Base-by-base conservation (phyloP, 2,797 vertebrate genomes). In the Pseudochirops cupreus region DNA sequence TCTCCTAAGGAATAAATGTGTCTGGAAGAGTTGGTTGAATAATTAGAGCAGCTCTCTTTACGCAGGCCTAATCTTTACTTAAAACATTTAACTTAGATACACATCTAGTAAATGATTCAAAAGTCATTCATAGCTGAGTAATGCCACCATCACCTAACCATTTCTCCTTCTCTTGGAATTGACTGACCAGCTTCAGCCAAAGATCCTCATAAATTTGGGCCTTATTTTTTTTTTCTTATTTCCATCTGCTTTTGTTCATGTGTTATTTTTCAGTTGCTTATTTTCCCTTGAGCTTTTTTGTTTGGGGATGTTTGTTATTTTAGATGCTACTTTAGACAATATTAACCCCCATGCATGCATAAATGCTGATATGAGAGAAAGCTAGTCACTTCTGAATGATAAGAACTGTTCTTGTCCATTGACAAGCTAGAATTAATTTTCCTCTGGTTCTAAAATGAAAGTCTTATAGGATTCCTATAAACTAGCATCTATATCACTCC, bases 61-160 rank as follows among this genome's bases (percentile, higher is more conserved):
- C 97, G 97, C 97, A 56, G 91, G 95, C 96, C 97, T 97, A 67
- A 96, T 98, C 97, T 97, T 97, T 98, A 97, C 97, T 98, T 98
- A 98, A 98, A 97, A 96, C 95, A 98, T 97, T 98, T 98, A 96
- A 97, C 96, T 97, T 97, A 98, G 94, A 95, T 97, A 94, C 96
- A 93, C 96, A 95, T 95, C 91, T 92, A 91, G 54, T 91, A 94
- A 97, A 97, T 93, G 97, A 96, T 91, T 97, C 97, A 94, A 93
- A 97, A 97, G 96, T 95, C 97, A 95, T 95, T 95, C 96, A 2
- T 50, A 92, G 96, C 56, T 91, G 94, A 96, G 95, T 91, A 62
- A 87, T 56, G 50, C 33, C 56, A 50, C 74, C 92, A 91, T 96
- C 94, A 82, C 50, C 87, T 92, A 62, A 94, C 28, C 16, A 56